Percentiles rank a stretch among this genome's conserved stretches.
Conservation (phyloP, 2,113 vertebrate genomes). For the Tyrannus savana region DNA sequence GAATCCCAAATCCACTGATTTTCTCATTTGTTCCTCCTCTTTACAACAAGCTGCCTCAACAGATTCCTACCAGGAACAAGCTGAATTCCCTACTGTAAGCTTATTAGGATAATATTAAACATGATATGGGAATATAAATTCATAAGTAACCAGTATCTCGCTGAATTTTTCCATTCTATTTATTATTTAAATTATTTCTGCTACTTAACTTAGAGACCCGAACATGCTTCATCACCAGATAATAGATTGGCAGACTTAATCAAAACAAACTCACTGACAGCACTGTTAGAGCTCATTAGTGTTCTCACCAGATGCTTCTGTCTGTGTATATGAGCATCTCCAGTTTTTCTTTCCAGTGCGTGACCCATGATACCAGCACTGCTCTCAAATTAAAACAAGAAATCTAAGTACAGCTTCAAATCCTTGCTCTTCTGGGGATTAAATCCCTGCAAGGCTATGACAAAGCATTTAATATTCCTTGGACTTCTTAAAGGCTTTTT, state of each 20-base stretch:
- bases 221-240: constrained; percentile 1
- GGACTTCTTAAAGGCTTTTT: not conserved
- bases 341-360: not conserved
- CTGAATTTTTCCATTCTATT: not conserved
- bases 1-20: not conserved
- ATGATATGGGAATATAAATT: accelerated
- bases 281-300: not conserved
- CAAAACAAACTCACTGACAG: constrained; percentile 28
- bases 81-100: not conserved
- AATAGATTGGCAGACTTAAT: not conserved
- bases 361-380: constrained; percentile 7
- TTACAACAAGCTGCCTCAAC: not conserved
- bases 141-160: not conserved
- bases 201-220: not conserved
- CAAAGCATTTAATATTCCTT: not conserved
- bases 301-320: constrained; percentile 50
- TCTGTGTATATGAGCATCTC: not conserved
- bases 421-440: not conserved
- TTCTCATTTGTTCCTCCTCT: not conserved
- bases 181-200: not conserved
- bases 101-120: not conserved
- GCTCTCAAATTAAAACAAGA: constrained; percentile 27
- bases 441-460: not conserved
- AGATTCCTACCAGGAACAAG: not conserved
- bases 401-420: not conserved